Evolutionary conservation across 92 coral and sea anemone species (phyloP).

Genomic region (Blastomussa wellsi): DNA sequence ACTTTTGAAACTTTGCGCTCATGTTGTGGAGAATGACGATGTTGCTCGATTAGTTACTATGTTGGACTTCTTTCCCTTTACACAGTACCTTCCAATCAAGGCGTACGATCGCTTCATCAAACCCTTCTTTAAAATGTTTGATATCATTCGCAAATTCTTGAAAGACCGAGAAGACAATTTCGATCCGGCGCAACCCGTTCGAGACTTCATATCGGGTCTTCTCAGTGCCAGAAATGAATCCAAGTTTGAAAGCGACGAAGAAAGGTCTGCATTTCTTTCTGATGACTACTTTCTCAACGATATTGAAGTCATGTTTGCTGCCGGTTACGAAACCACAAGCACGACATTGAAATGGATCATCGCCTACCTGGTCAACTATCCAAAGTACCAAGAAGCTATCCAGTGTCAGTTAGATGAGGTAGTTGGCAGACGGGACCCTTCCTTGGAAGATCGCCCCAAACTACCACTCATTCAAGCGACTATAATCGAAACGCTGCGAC

Average conservation of each 20-base stretch:
- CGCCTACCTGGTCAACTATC: slow-evolving; percentile 60
- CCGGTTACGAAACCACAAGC: slow-evolving; percentile 74
- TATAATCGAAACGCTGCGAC: slow-evolving; percentile 62
- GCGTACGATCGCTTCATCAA: slow-evolving; percentile 32
- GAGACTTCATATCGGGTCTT: slow-evolving; percentile 30
- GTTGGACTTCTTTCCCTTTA: slow-evolving; percentile 33
- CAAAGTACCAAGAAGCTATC: slow-evolving; percentile 59
- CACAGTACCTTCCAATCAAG: slow-evolving; percentile 33
- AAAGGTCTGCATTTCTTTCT: slow-evolving; percentile 34
- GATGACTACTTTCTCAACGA: slow-evolving; percentile 57
- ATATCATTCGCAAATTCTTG: slow-evolving; percentile 31
- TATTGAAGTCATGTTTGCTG: slow-evolving; percentile 61
- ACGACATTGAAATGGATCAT: slow-evolving; percentile 65
- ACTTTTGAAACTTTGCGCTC: slow-evolving; percentile 26
- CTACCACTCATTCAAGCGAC: slow-evolving; percentile 63
- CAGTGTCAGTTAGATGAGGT: slow-evolving; percentile 69
- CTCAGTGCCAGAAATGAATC: slow-evolving; percentile 46
- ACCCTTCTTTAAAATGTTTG: slow-evolving; percentile 21
- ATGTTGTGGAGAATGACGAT: slow-evolving; percentile 33
- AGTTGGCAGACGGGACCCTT: slow-evolving; percentile 34
- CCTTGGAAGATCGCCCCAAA: slow-evolving; percentile 38
- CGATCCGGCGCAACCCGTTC: slow-evolving; percentile 11
- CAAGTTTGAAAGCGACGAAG: neutral
- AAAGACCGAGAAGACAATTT: slow-evolving; percentile 29
- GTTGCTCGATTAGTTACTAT: slow-evolving; percentile 21